A percentile compares a stretch with the other conserved stretches of the same genome.
These are phyloP conservation scores for Amorpha juglandis DNA, from an alignment of 2,888 invertebrate species.

Conservation along the genomic window DNA sequence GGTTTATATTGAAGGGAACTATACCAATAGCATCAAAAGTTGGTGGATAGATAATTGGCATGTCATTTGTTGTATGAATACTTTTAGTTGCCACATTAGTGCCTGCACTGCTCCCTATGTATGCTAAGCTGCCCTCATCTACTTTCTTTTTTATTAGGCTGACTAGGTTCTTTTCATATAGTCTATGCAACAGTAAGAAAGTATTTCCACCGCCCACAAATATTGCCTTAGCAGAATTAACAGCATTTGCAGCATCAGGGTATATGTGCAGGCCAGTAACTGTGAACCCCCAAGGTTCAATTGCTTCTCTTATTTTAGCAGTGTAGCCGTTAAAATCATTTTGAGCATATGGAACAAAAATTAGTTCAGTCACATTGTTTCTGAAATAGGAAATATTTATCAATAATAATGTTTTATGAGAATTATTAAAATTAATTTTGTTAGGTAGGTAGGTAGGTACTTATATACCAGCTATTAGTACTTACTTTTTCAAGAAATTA, in stretches of 20 bases:
- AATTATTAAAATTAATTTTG: not conserved
- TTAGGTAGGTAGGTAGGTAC: not conserved
- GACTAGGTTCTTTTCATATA: constrained; percentile 88
- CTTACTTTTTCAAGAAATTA: constrained; percentile 85
- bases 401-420: not conserved
- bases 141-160: constrained; percentile 86
- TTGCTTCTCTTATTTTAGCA: constrained; percentile 81
- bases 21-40: constrained; percentile 88
- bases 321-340: constrained; percentile 87
- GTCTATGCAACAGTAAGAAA: constrained; percentile 87
- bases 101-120: constrained; percentile 92
- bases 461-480: no score
- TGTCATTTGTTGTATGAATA: constrained; percentile 94
- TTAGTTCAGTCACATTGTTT: constrained; percentile 85
- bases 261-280: constrained; percentile 87
- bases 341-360: constrained; percentile 91
- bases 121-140: constrained; percentile 86
- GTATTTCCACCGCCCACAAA: constrained; percentile 93
- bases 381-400: constrained; percentile 69
- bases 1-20: constrained; percentile 93
- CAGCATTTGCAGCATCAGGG: constrained; percentile 81
- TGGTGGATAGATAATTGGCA: constrained; percentile 93
- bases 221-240: constrained; percentile 87
- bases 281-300: constrained; percentile 87
- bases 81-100: constrained; percentile 92